Evolutionary conservation across 2,797 vertebrate species (phyloP).

Genomic region (Varecia variegata): DNA sequence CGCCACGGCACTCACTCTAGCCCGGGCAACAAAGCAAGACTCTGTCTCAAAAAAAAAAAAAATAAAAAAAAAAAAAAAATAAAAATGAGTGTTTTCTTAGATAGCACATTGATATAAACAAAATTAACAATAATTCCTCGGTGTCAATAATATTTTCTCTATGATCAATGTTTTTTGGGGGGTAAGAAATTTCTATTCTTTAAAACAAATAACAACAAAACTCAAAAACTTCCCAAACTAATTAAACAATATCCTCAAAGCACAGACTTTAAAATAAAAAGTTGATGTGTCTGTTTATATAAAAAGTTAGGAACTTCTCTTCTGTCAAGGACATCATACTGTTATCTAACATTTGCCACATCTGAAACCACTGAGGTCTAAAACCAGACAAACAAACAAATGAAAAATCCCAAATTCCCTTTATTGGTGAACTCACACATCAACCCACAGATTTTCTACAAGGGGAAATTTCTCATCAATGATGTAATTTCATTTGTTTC

Average conservation of each 20-base stretch:
- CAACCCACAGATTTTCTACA: not conserved
- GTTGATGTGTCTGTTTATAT: not conserved
- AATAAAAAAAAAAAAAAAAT: too few species aligned
- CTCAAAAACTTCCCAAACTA: not conserved
- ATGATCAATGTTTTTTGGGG: not conserved
- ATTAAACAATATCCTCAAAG: slow-evolving; percentile 12
- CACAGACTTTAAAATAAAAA: slow-evolving; percentile 11
- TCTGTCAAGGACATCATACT: not conserved
- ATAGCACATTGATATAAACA: not conserved
- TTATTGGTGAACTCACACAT: not conserved
- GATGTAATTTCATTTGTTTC: not conserved
- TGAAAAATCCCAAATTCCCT: not conserved
- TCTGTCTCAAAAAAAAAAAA: too few species aligned
- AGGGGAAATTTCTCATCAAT: not conserved
- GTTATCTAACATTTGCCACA: not conserved
- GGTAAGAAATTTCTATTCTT: not conserved
- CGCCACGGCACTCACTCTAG: too few species aligned
- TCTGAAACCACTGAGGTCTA: not conserved
- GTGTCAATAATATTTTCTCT: not conserved
- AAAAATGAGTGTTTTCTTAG: not conserved
- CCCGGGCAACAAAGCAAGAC: too few species aligned
- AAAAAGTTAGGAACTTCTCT: not conserved
- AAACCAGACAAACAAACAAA: not conserved
- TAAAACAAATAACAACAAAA: not conserved
- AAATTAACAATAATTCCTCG: not conserved